Evolutionary conservation across 2,113 vertebrate species (phyloP).

Genomic region (Dicrurus megarhynchus): DNA sequence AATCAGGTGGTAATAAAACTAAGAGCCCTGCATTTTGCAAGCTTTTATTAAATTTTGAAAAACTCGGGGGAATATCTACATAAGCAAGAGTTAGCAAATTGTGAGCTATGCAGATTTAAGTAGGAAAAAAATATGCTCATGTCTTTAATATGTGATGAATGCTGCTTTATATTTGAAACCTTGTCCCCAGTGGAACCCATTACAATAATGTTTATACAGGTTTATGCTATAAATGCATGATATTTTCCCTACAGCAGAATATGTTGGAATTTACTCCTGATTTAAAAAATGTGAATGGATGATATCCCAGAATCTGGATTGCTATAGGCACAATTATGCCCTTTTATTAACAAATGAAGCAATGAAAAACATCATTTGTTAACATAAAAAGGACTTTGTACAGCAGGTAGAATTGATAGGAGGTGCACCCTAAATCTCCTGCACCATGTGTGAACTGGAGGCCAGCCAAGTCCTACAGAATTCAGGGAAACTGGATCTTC

Average conservation of each 20-base stretch:
- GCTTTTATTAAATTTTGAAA: background rate
- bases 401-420: background rate
- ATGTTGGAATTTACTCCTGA: background rate
- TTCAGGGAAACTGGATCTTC: background rate
- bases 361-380: background rate
- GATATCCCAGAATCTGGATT: background rate
- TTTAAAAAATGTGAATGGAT: background rate
- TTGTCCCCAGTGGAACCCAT: constrained; percentile 8
- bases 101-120: background rate
- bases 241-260: constrained; percentile 16
- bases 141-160: constrained; percentile 48
- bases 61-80: background rate
- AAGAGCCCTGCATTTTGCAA: background rate
- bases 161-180: constrained; percentile 26
- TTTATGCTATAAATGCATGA: constrained; percentile 7
- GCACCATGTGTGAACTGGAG: background rate
- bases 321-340: background rate
- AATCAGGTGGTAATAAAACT: background rate
- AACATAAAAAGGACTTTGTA: background rate
- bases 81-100: constrained; percentile 18
- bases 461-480: background rate
- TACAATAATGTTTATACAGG: constrained; percentile 61
- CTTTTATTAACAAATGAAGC: background rate
- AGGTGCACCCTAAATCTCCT: background rate
- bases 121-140: constrained; percentile 9